phyloP scores from a whole-genome alignment of 2,888 invertebrate species.

The Euzetes globulus region DNA sequence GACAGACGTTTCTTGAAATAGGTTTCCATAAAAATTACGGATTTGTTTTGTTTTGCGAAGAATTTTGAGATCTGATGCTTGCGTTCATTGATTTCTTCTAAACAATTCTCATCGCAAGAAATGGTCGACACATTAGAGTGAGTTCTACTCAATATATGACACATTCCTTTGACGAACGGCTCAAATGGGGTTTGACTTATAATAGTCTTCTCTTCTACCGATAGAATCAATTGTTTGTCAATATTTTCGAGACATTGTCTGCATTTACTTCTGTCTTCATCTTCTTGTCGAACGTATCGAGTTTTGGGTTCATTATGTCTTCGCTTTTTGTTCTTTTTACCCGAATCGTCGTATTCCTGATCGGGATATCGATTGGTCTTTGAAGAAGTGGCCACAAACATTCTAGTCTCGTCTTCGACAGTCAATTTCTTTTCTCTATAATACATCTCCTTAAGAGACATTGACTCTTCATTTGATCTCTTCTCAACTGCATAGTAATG shows the following conservation, averaged over 20 bases:
- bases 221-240: slow-evolving; percentile 74
- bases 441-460: slow-evolving; percentile 59
- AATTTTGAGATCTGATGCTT: slow-evolving; percentile 17
- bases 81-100: slow-evolving; percentile 20
- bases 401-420: slow-evolving; percentile 27
- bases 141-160: slow-evolving; percentile 23
- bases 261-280: slow-evolving; percentile 53
- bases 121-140: slow-evolving; percentile 17
- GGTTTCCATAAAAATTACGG: slow-evolving; percentile 31
- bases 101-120: slow-evolving; percentile 30
- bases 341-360: slow-evolving; percentile 34
- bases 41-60: slow-evolving; percentile 1
- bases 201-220: slow-evolving; percentile 64
- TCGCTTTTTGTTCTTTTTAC: slow-evolving; percentile 1
- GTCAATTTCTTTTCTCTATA: slow-evolving; percentile 53
- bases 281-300: not conserved
- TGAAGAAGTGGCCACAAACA: slow-evolving; percentile 28
- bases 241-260: slow-evolving; percentile 73
- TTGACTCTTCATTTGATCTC: slow-evolving; percentile 21
- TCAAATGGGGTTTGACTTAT: slow-evolving; percentile 25
- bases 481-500: not conserved
- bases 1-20: slow-evolving; percentile 18
- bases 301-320: not conserved
- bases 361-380: slow-evolving; percentile 9
- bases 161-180: slow-evolving; percentile 30